Base-by-base conservation (phyloP, 2,113 vertebrate species). In the Enhydra lutris region DNA sequence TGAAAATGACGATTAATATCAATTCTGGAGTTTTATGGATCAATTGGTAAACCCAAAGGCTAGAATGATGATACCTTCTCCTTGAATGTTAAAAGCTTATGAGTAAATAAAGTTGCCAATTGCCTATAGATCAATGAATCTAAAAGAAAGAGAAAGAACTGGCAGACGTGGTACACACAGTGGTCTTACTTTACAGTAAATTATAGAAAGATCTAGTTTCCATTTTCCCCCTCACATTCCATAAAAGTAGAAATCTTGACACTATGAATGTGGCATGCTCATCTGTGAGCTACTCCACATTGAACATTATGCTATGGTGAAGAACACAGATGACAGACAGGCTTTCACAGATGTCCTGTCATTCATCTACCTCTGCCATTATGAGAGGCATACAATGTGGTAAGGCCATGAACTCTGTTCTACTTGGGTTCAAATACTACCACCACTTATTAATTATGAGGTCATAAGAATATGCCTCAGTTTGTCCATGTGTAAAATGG, bases 21-120 rank as follows among this genome's bases (percentile, higher is more conserved):
- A 94, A 34, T 76, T 94, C 52, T 86, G 65, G 31, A 96, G 42
- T 95, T 89, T 92, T 39, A 83, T 20, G 84, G 52, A 63, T 89
- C 67, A 96, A 78, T 71, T 85, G 45, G 36, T 89, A 95, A 81
- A 94, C 20, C 21, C n/a, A 92, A 96, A 29, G 31, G 45, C 47
- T 39, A 82, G 50, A 91, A 97, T 86, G 65, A 94, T 23, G 63
- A 74, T 47, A 90, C 17, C 10, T 86, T 93, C 79, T 84, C 9
- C 29, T 45, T 96, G 65, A 47, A 95, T 71, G 15, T 73, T n/a
- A 96, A 85, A 97, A 82, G 57, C 3, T 69, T 63, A 42, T 67
- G 42, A 63, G 52, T 50, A 94, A 83, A 91, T 71, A 91, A 91
- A 80, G 15, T 65, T 91, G 80, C 39, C 34, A 92, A 73, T 26